Evolutionary conservation across 2,113 vertebrate species (phyloP), one percentile per base, ranked within the genome.

Genomic region (Lonchura striata): DNA sequence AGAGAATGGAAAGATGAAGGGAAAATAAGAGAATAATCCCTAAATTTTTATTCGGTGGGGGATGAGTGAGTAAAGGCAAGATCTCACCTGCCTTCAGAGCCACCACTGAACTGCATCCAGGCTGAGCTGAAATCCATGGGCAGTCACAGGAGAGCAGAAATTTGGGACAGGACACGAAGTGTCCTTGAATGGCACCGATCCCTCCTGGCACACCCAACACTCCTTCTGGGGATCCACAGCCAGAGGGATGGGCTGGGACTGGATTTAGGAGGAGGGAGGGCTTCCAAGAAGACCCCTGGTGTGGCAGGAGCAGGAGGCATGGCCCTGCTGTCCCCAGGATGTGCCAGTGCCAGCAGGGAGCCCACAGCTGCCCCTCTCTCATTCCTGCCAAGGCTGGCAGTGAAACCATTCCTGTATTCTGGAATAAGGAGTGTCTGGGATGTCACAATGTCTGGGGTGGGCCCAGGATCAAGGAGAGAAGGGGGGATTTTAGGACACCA

Each of bases 251-350:
- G 11, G 1, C 1, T 46, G 44, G 54, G 27, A 24, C 15, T 54
- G 35, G 11, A 7, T 18, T 41, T 15, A 19, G 35, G 49, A 49
- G 27, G 2, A 66, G 30, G 3, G 13, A 53, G 15, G 22, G n/a
- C 15, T 74, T 44, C 41, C 76, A 53, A 4, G 31, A 20, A 31
- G 37, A 59, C 4, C 25, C 6, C 31, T 2, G 3, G 41, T 0
- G 1, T 6, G 44, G 49, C 74, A 60, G 61, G 50, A 42, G 20
- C 3, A 18, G 50, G 70, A 88, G 28, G 14, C 6, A 1, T 0
- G 0, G 6, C 25, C 21, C 46, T 0, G 0, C 47, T 52, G 30
- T 7, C 27, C 76, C 24, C 0, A 0, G 6, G 44, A 21, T 6
- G 35, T 66, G 10, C 0, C 54, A 7, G 25, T 2, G 33, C 15